Evolutionary conservation across 2,888 invertebrate species (phyloP).

Genomic region (Pharmacophagus antenor): DNA sequence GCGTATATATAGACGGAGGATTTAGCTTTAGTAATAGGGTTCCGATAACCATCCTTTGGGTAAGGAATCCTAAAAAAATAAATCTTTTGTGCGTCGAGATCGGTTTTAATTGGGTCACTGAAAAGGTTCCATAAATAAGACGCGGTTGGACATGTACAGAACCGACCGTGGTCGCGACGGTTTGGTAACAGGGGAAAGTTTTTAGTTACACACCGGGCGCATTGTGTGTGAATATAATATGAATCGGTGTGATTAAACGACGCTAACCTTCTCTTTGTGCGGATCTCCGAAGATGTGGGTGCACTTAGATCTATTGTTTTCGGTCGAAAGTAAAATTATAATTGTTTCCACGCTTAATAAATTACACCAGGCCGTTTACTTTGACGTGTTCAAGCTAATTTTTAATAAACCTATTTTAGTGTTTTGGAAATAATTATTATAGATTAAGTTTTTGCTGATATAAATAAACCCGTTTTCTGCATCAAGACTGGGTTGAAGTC

Average conservation of each 20-base stretch:
- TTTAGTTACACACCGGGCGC: slow-evolving; percentile 22
- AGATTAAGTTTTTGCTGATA: no score
- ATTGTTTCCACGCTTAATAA: background rate
- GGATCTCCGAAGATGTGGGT: slow-evolving; percentile 10
- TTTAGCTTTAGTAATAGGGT: no score
- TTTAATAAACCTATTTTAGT: no score
- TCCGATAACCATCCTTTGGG: no score
- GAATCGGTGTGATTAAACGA: slow-evolving; percentile 23
- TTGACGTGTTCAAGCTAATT: no score
- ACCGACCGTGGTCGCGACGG: no score
- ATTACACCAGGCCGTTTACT: no score
- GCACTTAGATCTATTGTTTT: slow-evolving; percentile 15
- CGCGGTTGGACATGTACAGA: slow-evolving; percentile 11
- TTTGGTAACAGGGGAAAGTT: slow-evolving; percentile 30
- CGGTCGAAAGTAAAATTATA: slow-evolving; percentile 10
- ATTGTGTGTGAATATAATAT: slow-evolving; percentile 27
- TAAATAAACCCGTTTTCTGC: no score
- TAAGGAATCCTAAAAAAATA: no score
- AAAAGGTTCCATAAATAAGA: slow-evolving; percentile 21
- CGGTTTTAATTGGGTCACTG: slow-evolving; percentile 16
- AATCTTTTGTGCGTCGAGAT: slow-evolving; percentile 11
- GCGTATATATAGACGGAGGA: no score
- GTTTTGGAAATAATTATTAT: no score
- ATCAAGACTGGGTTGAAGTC: no score
- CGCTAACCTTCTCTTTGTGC: slow-evolving; percentile 12